Percentiles rank a stretch among this genome's conserved stretches.
These are phyloP conservation scores for Lysandra coridon DNA, from an alignment of 2,888 invertebrate species.

Conservation along the genomic window DNA sequence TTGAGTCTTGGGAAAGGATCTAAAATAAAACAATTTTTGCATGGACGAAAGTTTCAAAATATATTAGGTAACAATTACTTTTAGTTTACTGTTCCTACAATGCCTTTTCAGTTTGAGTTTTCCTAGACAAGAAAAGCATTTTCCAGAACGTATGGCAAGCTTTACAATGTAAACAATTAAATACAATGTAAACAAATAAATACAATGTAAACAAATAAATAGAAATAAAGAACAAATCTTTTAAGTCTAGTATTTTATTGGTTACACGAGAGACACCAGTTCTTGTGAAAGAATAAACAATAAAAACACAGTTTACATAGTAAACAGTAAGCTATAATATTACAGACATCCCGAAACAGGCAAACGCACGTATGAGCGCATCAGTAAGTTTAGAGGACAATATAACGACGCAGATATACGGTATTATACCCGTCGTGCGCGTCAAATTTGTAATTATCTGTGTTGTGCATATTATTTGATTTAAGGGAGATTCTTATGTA, in stretches of 20 bases:
- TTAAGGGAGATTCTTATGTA: too few relatives aligned
- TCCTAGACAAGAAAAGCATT: neutral
- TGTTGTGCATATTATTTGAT: too few relatives aligned
- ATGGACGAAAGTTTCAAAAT: too few relatives aligned
- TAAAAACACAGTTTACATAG: conserved; percentile 36
- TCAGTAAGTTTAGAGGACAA: too few relatives aligned
- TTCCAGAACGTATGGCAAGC: neutral
- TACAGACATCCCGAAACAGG: too few relatives aligned
- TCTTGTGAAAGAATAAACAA: conserved; percentile 54
- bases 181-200: neutral
- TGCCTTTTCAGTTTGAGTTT: too few relatives aligned
- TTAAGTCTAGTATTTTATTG: conserved; percentile 32
- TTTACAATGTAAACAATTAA: neutral
- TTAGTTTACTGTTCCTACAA: too few relatives aligned
- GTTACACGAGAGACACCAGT: conserved; percentile 39
- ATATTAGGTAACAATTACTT: too few relatives aligned
- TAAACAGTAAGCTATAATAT: neutral
- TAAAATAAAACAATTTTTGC: too few relatives aligned
- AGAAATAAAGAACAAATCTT: neutral
- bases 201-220: neutral
- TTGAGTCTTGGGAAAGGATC: too few relatives aligned
- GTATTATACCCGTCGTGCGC: conserved; percentile 37
- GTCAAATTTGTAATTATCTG: conserved; percentile 43
- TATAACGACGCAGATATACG: too few relatives aligned
- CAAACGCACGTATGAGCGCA: too few relatives aligned